A percentile compares a stretch with the other conserved stretches of the same genome.
Conservation (phyloP, 2,113 vertebrate species). For the Nothocercus nigrocapillus region DNA sequence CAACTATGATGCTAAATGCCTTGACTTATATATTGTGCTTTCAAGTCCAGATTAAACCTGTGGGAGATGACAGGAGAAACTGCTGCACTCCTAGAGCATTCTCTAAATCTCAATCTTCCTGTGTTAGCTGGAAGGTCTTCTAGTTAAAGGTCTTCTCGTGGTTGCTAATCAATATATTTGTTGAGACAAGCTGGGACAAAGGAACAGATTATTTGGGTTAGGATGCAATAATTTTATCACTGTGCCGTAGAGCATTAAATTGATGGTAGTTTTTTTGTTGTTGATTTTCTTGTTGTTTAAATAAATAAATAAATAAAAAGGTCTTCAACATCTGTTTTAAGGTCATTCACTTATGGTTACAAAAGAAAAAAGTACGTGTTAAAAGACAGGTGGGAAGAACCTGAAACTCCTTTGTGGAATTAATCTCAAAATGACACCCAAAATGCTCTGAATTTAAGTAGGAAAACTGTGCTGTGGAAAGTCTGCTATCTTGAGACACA, state of each 20-base stretch:
- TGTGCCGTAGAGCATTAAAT: background rate
- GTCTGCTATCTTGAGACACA: background rate
- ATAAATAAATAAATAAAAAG: too few relatives aligned
- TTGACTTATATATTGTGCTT: background rate
- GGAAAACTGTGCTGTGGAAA: background rate
- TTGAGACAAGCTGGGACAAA: background rate
- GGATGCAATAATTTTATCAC: background rate
- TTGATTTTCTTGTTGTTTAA: background rate
- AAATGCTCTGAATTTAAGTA: background rate
- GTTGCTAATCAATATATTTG: too few relatives aligned
- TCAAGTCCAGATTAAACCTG: background rate
- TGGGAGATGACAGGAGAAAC: background rate
- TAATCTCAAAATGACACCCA: background rate
- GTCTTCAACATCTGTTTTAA: background rate
- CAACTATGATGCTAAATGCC: background rate
- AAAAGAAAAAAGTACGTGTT: background rate
- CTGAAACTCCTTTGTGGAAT: background rate
- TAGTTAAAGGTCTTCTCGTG: background rate
- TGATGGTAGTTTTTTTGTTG: background rate
- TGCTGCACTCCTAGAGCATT: background rate
- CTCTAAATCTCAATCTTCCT: background rate
- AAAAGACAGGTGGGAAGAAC: background rate
- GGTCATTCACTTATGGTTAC: background rate
- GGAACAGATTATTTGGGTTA: background rate
- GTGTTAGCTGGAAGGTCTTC: background rate